Base-by-base conservation (phyloP, 2,888 invertebrate species). In the Eilema depressum region DNA sequence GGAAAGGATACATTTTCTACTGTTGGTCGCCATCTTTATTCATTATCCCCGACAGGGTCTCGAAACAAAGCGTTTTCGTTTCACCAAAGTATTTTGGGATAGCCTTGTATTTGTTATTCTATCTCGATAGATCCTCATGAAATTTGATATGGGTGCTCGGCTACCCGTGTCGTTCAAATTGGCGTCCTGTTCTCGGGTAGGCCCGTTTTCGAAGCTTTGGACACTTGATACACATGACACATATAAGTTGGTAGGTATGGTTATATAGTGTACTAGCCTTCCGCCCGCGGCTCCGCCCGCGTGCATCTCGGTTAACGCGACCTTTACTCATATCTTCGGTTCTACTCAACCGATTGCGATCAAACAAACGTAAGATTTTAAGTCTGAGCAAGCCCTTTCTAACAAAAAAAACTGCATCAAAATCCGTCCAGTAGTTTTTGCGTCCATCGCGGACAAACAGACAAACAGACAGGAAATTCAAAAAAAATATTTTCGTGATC, bases 121-220 rank as follows among this genome's bases (percentile, higher is more conserved):
- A 53, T 53, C 53, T 23, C n/a, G 11, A 23, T 65, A 30, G 47
- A 28, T 28, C 26, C 28, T 28, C 53, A 53, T n/a, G 28, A 41
- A 63, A 64, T 64, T 64, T 28, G 28, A 65, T 65, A n/a, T 8
- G 30, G 30, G 56, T 56, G 30, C 20, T 8, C 28, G 23, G 53
- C 30, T 53, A 65, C 53, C 64, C 53, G 3, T 65, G 23, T 65
- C 64, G 30, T 17, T 30, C 30, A 53, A 65, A 65, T 64, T 65
- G 28, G 28, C 23, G 53, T 12, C 23, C 14, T 30, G 26, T 30
- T 56, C 17, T 53, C 28, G n/a, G 7, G 3, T 37, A 11, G 28
- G 28, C 3, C 23, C 7, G 7, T 63, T 63, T n/a, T 4, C 26
- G 53, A 53, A 53, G n/a, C 30, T 53, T 64, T 8, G 7, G 20